Percentiles rank a stretch among this genome's conserved stretches.
Evolutionary conservation across 2,113 vertebrate genomes (phyloP).

Genomic region (Nothobranchius kuhntae): DNA sequence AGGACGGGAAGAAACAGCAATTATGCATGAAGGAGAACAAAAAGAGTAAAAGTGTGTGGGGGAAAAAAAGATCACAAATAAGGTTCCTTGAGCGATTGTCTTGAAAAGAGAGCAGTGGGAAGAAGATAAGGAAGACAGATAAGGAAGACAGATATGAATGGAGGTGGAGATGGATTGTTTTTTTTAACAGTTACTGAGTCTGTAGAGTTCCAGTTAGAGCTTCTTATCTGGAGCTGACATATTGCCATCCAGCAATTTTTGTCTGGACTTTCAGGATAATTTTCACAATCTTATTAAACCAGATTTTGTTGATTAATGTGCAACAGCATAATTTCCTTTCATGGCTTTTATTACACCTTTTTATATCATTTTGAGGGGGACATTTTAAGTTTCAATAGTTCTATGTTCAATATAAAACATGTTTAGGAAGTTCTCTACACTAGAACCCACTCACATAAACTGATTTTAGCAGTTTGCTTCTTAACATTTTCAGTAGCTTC

Average conservation of each 20-base stretch:
- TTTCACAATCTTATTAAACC: background rate
- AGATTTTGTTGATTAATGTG: too few relatives aligned
- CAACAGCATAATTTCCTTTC: background rate
- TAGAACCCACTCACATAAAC: too few relatives aligned
- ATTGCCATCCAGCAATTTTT: conserved; percentile 2
- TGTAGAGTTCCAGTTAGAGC: conserved; percentile 8
- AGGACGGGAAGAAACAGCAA: conserved; percentile 48
- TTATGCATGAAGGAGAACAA: conserved; percentile 58
- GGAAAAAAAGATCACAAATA: conserved; percentile 43
- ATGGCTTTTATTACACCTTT: background rate
- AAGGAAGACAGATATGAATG: conserved; percentile 44
- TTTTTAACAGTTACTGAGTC: conserved; percentile 22
- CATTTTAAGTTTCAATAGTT: too few relatives aligned
- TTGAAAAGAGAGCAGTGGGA: conserved; percentile 25
- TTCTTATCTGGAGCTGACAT: conserved; percentile 6
- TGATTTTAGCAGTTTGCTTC: too few relatives aligned
- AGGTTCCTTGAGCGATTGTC: conserved; percentile 41
- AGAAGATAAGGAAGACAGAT: conserved; percentile 39
- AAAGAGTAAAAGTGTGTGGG: conserved; percentile 25
- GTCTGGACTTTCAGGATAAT: background rate
- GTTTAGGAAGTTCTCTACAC: too few relatives aligned
- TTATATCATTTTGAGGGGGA: too few relatives aligned
- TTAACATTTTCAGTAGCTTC: too few relatives aligned
- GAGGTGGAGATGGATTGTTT: conserved; percentile 39
- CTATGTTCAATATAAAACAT: too few relatives aligned